phyloP scores from a whole-genome alignment of 23 tunicate species.

The Aplidium turbinatum region DNA sequence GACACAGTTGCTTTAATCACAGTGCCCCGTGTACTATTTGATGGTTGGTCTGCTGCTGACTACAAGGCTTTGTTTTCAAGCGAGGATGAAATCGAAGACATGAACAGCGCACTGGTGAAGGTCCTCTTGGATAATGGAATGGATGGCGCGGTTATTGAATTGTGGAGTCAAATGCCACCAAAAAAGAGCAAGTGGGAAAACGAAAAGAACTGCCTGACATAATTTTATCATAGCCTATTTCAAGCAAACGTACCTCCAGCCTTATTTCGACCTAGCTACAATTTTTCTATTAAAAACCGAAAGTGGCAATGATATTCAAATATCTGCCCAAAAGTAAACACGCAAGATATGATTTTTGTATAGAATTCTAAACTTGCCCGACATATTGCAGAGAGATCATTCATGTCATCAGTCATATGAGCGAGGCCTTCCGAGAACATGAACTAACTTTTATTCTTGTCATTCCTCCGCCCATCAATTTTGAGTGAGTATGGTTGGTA shows the following conservation, averaged over 20 bases:
- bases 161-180: slow-evolving; percentile 85
- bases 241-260: too few relatives aligned
- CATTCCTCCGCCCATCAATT: slow-evolving; percentile 80
- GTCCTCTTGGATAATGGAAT: slow-evolving; percentile 52
- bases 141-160: slow-evolving; percentile 95
- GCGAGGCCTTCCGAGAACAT: slow-evolving; percentile 62
- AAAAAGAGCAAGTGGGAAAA: slow-evolving; percentile 41
- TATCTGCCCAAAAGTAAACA: too few relatives aligned
- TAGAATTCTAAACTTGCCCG: too few relatives aligned
- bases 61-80: slow-evolving; percentile 54
- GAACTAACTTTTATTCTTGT: slow-evolving; percentile 76
- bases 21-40: slow-evolving; percentile 91
- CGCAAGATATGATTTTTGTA: too few relatives aligned
- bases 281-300: too few relatives aligned
- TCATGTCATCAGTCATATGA: slow-evolving; percentile 85
- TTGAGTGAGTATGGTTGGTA: slow-evolving; percentile 35
- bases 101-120: slow-evolving; percentile 49
- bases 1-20: background rate
- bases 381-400: slow-evolving; percentile 76
- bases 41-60: slow-evolving; percentile 73
- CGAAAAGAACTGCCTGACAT: too few relatives aligned
- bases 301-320: too few relatives aligned
- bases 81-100: slow-evolving; percentile 88
- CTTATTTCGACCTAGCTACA: too few relatives aligned
- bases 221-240: too few relatives aligned